phyloP scores from a whole-genome alignment of 2,888 invertebrate species.

The Tetheella fluctuosa region DNA sequence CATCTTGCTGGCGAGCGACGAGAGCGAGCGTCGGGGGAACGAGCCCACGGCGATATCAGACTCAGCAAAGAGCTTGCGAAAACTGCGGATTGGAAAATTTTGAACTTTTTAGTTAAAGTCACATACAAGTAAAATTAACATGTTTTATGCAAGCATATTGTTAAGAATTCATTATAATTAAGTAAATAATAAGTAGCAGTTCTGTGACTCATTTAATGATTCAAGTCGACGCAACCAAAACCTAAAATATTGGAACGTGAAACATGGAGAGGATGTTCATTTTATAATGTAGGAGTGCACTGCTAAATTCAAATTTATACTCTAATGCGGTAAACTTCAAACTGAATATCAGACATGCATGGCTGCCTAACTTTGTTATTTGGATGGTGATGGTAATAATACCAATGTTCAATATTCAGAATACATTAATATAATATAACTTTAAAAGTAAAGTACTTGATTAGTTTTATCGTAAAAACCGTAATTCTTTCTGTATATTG shows the following conservation, averaged over 20 bases:
- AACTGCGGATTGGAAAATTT: constrained; percentile 83
- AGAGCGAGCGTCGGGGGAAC: constrained; percentile 92
- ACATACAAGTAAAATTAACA: background rate
- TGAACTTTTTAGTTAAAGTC: background rate
- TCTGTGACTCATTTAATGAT: no score
- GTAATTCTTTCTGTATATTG: background rate
- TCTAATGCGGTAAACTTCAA: background rate
- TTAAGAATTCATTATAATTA: no score
- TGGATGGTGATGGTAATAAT: background rate
- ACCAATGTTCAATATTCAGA: background rate
- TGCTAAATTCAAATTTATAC: no score
- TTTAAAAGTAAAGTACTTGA: background rate
- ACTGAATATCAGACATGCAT: background rate
- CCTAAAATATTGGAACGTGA: no score
- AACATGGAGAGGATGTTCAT: background rate
- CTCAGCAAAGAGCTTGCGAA: constrained; percentile 95
- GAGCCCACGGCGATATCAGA: constrained; percentile 88
- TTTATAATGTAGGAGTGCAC: no score
- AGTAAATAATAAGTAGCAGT: no score
- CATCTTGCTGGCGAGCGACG: constrained; percentile 90
- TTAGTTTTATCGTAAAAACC: background rate
- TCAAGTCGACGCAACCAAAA: no score
- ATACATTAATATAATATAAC: background rate
- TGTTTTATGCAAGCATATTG: background rate
- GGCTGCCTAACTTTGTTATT: background rate